Percentiles rank a stretch among this genome's conserved stretches.
phyloP scores from a whole-genome alignment of 2,888 invertebrate genomes.

The Morpho helenor region DNA sequence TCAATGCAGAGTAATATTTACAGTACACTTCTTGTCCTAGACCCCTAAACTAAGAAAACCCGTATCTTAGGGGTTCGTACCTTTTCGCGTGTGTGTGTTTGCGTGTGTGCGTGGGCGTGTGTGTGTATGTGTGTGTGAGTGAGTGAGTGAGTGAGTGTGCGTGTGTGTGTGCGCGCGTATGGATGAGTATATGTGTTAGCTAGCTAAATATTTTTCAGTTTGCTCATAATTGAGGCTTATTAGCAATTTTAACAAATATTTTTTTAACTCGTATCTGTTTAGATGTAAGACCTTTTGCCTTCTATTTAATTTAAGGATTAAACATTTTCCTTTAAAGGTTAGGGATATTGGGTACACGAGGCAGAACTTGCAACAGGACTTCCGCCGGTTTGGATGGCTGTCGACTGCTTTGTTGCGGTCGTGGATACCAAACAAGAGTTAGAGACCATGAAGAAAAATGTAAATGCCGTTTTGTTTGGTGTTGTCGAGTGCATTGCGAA shows the following conservation, averaged over 20 bases:
- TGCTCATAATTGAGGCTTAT: too few relatives aligned
- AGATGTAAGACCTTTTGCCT: too few relatives aligned
- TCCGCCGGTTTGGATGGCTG: slow-evolving; percentile 93
- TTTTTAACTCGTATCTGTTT: neutral
- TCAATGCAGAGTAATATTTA: too few relatives aligned
- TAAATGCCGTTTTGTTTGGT: slow-evolving; percentile 94
- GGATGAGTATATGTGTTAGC: neutral
- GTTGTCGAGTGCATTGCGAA: slow-evolving; percentile 92
- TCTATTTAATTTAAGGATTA: neutral
- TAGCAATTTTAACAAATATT: too few relatives aligned
- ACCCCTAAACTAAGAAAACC: too few relatives aligned
- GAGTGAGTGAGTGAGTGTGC: neutral
- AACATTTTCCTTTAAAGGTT: slow-evolving; percentile 69
- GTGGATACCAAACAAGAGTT: slow-evolving; percentile 91
- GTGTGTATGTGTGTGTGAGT: neutral
- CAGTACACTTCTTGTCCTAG: too few relatives aligned
- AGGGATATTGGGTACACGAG: slow-evolving; percentile 90
- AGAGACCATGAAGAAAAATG: slow-evolving; percentile 92
- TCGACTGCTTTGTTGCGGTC: slow-evolving; percentile 91
- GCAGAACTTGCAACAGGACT: slow-evolving; percentile 90
- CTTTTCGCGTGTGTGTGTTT: neutral
- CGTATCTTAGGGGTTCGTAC: too few relatives aligned
- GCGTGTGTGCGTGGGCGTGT: neutral
- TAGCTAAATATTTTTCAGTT: too few relatives aligned
- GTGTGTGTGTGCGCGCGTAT: neutral